A percentile compares a stretch with the other conserved stretches of the same genome.
phyloP scores from a whole-genome alignment of 2,113 vertebrate genomes.

The Prochilodus magdalenae region DNA sequence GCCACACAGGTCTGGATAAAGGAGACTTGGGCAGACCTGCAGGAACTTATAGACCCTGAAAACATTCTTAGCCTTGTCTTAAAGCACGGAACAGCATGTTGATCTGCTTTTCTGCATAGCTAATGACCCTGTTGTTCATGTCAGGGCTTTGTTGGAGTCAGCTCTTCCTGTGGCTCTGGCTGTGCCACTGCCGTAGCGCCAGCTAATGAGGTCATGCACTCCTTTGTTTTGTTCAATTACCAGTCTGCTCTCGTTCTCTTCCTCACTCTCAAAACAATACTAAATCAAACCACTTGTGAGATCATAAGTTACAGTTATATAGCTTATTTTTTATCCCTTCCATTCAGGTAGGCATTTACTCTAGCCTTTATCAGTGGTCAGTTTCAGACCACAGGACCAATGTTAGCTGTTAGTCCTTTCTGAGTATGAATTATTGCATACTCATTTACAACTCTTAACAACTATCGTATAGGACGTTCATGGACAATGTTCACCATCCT shows the following conservation, averaged over 20 bases:
- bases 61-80: slow-evolving; percentile 70
- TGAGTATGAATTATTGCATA: too few relatives aligned
- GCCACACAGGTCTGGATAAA: slow-evolving; percentile 65
- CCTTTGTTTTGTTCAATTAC: background rate
- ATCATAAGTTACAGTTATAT: background rate
- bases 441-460: too few relatives aligned
- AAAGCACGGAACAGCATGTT: slow-evolving; percentile 59
- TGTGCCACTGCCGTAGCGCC: background rate
- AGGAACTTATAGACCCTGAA: slow-evolving; percentile 71
- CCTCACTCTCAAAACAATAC: background rate
- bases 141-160: slow-evolving; percentile 58
- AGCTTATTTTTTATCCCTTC: too few relatives aligned
- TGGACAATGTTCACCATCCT: too few relatives aligned
- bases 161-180: slow-evolving; percentile 33
- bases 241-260: background rate
- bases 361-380: too few relatives aligned
- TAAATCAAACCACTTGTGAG: background rate
- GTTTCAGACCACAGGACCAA: too few relatives aligned
- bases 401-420: too few relatives aligned
- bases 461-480: too few relatives aligned
- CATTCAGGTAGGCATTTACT: too few relatives aligned
- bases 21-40: slow-evolving; percentile 57
- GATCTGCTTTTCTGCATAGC: slow-evolving; percentile 67
- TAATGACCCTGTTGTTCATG: slow-evolving; percentile 70
- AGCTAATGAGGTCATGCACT: slow-evolving; percentile 37